Evolutionary conservation across 2,113 vertebrate genomes (phyloP).

Genomic region (Pituophis catenifer): DNA sequence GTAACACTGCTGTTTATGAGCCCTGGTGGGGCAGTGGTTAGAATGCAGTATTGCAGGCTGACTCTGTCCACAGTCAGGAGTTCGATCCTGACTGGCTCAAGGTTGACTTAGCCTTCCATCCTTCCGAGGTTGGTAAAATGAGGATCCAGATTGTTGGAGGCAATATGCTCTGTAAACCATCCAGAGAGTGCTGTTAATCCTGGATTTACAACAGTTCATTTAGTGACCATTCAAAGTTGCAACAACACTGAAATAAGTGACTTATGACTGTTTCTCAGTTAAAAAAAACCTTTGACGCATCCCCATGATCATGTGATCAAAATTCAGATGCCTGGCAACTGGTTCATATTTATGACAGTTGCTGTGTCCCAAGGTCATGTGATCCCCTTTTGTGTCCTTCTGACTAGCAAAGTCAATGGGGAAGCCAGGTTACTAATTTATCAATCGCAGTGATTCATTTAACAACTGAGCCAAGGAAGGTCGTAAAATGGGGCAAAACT

Average conservation of each 20-base stretch:
- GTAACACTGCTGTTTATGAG: too few species aligned
- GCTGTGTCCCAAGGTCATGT: not conserved
- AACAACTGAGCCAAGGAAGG: not conserved
- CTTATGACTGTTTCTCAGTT: not conserved
- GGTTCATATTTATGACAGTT: not conserved
- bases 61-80: too few species aligned
- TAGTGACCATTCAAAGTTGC: not conserved
- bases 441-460: not conserved
- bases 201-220: not conserved
- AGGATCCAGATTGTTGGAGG: too few species aligned
- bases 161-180: not conserved
- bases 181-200: not conserved
- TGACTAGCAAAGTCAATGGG: not conserved
- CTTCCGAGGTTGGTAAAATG: too few species aligned
- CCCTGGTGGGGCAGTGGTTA: too few species aligned
- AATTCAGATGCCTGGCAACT: not conserved
- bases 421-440: not conserved
- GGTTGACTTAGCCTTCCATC: too few species aligned
- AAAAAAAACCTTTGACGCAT: not conserved
- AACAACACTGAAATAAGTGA: not conserved
- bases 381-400: not conserved
- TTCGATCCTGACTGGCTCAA: too few species aligned
- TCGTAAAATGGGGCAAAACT: not conserved
- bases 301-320: not conserved
- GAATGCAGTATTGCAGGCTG: too few species aligned